Evolutionary conservation across 2,888 invertebrate genomes (phyloP).

Genomic region (Diplolepis rosae): DNA sequence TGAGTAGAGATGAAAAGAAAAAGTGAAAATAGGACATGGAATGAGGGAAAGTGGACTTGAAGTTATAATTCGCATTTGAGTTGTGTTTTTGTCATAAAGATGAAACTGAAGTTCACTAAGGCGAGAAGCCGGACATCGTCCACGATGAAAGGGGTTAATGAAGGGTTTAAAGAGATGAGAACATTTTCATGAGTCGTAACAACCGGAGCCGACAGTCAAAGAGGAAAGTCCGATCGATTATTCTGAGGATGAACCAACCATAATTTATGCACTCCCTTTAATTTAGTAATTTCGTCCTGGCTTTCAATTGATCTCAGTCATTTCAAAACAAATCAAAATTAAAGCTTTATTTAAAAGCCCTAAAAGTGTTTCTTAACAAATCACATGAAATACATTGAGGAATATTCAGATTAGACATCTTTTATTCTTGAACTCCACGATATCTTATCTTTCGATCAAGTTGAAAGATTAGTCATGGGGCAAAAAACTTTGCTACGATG

Average conservation of each 20-base stretch:
- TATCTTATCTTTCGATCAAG: too few relatives aligned
- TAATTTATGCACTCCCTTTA: conserved; percentile 1
- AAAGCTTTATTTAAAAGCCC: too few relatives aligned
- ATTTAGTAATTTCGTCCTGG: not conserved
- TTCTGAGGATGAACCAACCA: not conserved
- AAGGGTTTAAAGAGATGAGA: conserved; percentile 23
- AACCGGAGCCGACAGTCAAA: conserved; percentile 9
- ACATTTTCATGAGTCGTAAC: conserved; percentile 18
- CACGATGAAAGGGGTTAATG: conserved; percentile 18
- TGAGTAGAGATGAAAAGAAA: not conserved
- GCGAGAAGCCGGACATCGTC: conserved; percentile 24
- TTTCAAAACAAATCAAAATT: too few relatives aligned
- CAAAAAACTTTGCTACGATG: too few relatives aligned
- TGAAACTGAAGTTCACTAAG: conserved; percentile 4
- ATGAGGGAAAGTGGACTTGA: not conserved
- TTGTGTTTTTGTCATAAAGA: not conserved
- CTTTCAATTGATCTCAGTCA: not conserved
- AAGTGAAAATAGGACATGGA: not conserved
- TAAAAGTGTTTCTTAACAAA: too few relatives aligned
- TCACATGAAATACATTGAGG: too few relatives aligned
- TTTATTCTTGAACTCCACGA: too few relatives aligned
- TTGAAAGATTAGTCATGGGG: too few relatives aligned
- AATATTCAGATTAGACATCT: too few relatives aligned
- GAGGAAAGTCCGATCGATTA: conserved; percentile 22
- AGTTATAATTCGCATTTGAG: not conserved